Percentiles rank a stretch among this genome's conserved stretches.
Conservation (phyloP, 2,888 invertebrate species). For the Drosophila kambysellisi region DNA sequence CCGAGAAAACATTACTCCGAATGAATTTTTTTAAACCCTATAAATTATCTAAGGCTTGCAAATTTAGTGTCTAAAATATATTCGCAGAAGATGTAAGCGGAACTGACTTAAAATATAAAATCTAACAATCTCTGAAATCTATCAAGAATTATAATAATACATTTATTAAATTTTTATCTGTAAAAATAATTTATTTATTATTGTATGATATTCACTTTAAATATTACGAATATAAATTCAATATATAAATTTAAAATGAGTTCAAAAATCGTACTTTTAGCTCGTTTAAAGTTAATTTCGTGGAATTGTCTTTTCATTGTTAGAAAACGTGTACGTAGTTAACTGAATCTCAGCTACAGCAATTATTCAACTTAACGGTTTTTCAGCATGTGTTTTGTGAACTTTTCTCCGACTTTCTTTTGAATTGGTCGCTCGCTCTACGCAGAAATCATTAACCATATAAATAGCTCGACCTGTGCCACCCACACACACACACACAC, state of each 20-base stretch:
- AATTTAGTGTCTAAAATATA: neutral
- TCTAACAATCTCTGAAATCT: neutral
- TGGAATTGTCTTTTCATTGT: constrained; percentile 24
- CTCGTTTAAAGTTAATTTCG: constrained; percentile 1
- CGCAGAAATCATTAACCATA: constrained; percentile 60
- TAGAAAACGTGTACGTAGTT: constrained; percentile 31
- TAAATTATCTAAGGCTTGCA: neutral
- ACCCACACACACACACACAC: constrained; percentile 15
- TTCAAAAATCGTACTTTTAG: neutral
- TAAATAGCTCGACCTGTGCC: constrained; percentile 53
- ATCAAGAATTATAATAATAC: neutral
- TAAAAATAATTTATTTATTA: too few species aligned
- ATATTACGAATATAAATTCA: neutral
- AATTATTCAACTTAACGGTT: constrained; percentile 39
- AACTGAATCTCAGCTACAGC: constrained; percentile 15
- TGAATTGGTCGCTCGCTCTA: constrained; percentile 41
- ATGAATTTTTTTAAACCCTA: neutral
- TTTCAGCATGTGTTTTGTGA: constrained; percentile 13
- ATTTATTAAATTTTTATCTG: neutral
- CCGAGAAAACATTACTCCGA: constrained; percentile 16
- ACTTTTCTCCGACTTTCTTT: constrained; percentile 49
- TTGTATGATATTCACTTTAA: neutral
- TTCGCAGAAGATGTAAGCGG: neutral
- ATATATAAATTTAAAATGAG: neutral
- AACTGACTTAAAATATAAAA: neutral